A percentile compares a stretch with the other conserved stretches of the same genome.
phyloP scores from a whole-genome alignment of 1,140 invertebrate species.

The Aphelenchoides fujianensis region DNA sequence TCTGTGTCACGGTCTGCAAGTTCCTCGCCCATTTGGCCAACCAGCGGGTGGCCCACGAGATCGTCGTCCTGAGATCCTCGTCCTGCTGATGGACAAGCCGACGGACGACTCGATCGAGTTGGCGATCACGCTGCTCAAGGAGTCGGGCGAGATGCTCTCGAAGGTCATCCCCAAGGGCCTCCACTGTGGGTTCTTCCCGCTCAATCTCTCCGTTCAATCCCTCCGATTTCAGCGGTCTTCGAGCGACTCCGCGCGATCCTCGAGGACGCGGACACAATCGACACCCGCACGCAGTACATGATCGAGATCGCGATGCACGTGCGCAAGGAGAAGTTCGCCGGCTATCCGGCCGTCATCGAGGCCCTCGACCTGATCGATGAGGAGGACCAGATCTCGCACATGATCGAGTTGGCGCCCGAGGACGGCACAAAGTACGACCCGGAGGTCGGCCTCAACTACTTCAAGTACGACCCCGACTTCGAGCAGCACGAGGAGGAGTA shows the following conservation, averaged over 20 bases:
- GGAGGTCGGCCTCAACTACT: conserved; percentile 85
- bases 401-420: conserved; percentile 72
- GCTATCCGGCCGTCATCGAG: conserved; percentile 79
- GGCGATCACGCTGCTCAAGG: conserved; percentile 90
- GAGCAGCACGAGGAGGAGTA: conserved; percentile 91
- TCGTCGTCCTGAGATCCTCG: conserved; percentile 91
- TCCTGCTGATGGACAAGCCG: conserved; percentile 84
- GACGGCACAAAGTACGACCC: conserved; percentile 65
- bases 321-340: conserved; percentile 91
- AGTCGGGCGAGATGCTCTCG: conserved; percentile 87
- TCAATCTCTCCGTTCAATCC: not conserved
- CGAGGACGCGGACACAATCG: conserved; percentile 68
- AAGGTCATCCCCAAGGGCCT: conserved; percentile 85
- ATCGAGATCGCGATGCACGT: conserved; percentile 91
- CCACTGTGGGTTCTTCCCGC: conserved; percentile 65
- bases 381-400: conserved; percentile 92
- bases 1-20: conserved; percentile 81
- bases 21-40: conserved; percentile 97
- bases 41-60: conserved; percentile 94
- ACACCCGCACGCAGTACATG: conserved; percentile 92
- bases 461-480: conserved; percentile 89
- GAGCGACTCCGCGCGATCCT: conserved; percentile 88
- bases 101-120: conserved; percentile 98
- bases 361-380: conserved; percentile 93
- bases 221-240: conserved; percentile 74